phyloP scores from a whole-genome alignment of 2,113 vertebrate species.

The Amphiprion percula region DNA sequence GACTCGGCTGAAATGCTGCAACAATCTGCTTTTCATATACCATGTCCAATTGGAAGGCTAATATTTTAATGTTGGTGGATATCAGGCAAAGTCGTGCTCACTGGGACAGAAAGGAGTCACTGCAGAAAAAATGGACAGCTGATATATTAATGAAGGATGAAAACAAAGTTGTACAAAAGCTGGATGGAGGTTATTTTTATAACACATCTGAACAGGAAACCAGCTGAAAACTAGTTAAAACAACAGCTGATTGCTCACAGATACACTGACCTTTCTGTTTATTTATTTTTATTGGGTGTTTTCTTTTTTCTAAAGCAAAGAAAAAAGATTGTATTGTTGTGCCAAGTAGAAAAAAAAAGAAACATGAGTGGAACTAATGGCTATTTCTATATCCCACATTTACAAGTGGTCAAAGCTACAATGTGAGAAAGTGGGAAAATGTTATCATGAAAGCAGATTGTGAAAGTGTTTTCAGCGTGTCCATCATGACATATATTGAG shows the following conservation, averaged over 20 bases:
- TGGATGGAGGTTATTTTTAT: neutral
- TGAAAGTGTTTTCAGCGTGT: constrained; percentile 15
- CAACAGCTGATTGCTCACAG: constrained; percentile 30
- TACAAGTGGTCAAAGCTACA: constrained; percentile 59
- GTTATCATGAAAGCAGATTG: constrained; percentile 54
- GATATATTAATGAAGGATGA: neutral
- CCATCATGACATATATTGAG: neutral
- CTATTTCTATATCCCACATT: constrained; percentile 47
- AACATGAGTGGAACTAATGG: constrained; percentile 32
- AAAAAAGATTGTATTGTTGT: constrained; percentile 19
- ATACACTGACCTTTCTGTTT: constrained; percentile 10
- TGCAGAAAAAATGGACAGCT: neutral
- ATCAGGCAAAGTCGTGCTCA: constrained; percentile 44
- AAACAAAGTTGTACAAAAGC: neutral
- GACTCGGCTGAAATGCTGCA: constrained; percentile 68
- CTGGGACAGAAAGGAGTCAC: constrained; percentile 2
- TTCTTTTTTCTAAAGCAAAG: constrained; percentile 20
- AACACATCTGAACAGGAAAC: neutral
- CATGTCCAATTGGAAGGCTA: constrained; percentile 89
- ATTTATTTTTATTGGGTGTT: constrained; percentile 39
- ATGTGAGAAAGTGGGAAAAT: constrained; percentile 64
- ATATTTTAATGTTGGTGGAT: constrained; percentile 87
- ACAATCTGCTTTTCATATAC: constrained; percentile 87
- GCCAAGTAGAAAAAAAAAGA: constrained; percentile 22
- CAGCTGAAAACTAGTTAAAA: neutral